Evolutionary conservation across 2,888 invertebrate species (phyloP).

Genomic region (Protonemura montana): DNA sequence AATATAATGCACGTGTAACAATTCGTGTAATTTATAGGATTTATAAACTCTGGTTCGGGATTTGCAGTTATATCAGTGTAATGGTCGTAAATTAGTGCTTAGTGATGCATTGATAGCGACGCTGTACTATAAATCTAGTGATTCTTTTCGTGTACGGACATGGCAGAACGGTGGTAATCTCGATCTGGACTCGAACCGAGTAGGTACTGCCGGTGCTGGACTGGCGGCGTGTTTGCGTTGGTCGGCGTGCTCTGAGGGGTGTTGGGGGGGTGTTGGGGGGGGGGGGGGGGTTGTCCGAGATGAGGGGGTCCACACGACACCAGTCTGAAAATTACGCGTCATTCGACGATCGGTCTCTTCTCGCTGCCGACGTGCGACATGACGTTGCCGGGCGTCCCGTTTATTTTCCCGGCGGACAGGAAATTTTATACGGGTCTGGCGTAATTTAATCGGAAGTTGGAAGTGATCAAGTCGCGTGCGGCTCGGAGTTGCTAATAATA

Average conservation of each 20-base stretch:
- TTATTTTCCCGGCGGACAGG: constrained; percentile 2
- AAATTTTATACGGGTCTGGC: background rate
- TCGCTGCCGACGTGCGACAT: background rate
- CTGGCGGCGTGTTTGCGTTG: background rate
- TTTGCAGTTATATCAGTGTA: background rate
- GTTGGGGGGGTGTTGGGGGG: background rate
- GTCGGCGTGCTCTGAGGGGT: too few species aligned
- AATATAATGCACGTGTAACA: background rate
- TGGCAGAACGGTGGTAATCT: background rate
- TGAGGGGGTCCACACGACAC: background rate
- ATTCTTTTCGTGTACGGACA: background rate
- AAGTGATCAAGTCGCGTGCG: background rate
- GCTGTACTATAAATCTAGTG: background rate
- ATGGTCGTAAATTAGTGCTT: background rate
- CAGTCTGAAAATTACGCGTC: background rate
- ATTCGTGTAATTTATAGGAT: background rate
- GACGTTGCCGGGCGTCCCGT: background rate
- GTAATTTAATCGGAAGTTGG: constrained; percentile 12
- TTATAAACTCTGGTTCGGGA: background rate
- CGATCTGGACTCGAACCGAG: background rate
- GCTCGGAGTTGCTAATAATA: background rate
- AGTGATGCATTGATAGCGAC: background rate
- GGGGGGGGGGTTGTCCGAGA: background rate
- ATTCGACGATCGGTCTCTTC: background rate
- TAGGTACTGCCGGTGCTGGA: background rate